Percentiles rank a stretch among this genome's conserved stretches.
These are phyloP conservation scores for Marmota flaviventris DNA, from an alignment of 2,113 vertebrate genomes.

Conservation along the genomic window DNA sequence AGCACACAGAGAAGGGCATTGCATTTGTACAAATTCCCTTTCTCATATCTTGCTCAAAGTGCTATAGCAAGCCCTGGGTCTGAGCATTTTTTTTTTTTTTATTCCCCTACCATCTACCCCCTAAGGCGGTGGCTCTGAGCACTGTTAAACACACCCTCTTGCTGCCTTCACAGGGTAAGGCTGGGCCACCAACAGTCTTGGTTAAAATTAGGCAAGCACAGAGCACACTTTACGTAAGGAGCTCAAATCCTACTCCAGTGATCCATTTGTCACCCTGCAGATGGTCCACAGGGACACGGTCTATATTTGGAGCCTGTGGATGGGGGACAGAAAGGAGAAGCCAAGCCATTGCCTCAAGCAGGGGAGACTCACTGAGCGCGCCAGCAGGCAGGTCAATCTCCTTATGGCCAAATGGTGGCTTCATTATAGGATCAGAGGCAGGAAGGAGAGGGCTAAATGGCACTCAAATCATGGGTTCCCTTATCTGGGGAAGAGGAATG, in stretches of 20 bases:
- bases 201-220: slow-evolving; percentile 48
- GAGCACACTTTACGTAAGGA: neutral
- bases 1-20: neutral
- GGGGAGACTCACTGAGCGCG: neutral
- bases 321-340: neutral
- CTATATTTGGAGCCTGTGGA: slow-evolving; percentile 45
- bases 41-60: neutral
- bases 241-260: neutral
- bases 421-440: neutral
- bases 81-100: neutral
- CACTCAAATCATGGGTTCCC: neutral
- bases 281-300: neutral
- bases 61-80: neutral
- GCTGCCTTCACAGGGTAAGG: too few species aligned
- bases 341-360: neutral
- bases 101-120: neutral
- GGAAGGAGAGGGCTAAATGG: neutral
- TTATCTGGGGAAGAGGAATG: neutral
- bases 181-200: neutral
- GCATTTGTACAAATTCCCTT: neutral
- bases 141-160: neutral
- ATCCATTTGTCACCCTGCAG: slow-evolving; percentile 49
- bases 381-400: neutral
- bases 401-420: neutral
- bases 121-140: neutral